These are phyloP conservation scores for Xestia xanthographa DNA, from an alignment of 2,888 invertebrate species.

Conservation along the genomic window DNA sequence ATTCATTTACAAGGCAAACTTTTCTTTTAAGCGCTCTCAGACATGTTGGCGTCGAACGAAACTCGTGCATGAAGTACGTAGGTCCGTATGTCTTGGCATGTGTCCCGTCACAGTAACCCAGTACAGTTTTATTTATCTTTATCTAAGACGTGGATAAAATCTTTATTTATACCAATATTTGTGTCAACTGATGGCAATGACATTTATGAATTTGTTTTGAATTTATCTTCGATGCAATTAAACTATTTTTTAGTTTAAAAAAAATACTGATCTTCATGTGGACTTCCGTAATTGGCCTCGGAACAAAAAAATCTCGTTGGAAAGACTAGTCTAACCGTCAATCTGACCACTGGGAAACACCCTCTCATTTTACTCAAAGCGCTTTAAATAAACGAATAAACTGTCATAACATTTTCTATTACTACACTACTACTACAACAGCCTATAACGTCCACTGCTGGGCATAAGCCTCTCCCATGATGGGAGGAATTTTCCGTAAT, in stretches of 20 bases:
- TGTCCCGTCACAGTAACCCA: constrained; percentile 62
- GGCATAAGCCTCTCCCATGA: too few relatives aligned
- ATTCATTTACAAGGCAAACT: constrained; percentile 41
- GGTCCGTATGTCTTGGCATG: constrained; percentile 61
- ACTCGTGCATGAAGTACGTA: constrained; percentile 38
- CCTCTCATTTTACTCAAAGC: background rate
- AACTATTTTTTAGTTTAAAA: background rate
- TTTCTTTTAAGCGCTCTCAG: constrained; percentile 50
- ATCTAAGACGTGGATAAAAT: constrained; percentile 35
- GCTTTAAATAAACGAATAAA: background rate
- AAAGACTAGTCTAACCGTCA: too few relatives aligned
- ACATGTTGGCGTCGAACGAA: constrained; percentile 62
- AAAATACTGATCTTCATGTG: background rate
- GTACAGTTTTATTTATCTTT: constrained; percentile 57
- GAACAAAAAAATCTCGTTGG: too few relatives aligned
- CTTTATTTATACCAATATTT: constrained; percentile 28
- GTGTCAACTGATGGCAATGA: constrained; percentile 28
- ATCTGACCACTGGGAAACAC: too few relatives aligned
- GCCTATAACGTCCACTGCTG: too few relatives aligned
- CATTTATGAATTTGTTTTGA: constrained; percentile 24
- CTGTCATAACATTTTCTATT: background rate
- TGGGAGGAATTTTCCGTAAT: too few relatives aligned
- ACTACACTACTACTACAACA: too few relatives aligned
- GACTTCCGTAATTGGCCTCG: background rate
- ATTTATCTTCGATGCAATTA: background rate